Evolutionary conservation across 1,140 invertebrate genomes (phyloP), one percentile per base, ranked within the genome.

Genomic region (Drosophila funebris): DNA sequence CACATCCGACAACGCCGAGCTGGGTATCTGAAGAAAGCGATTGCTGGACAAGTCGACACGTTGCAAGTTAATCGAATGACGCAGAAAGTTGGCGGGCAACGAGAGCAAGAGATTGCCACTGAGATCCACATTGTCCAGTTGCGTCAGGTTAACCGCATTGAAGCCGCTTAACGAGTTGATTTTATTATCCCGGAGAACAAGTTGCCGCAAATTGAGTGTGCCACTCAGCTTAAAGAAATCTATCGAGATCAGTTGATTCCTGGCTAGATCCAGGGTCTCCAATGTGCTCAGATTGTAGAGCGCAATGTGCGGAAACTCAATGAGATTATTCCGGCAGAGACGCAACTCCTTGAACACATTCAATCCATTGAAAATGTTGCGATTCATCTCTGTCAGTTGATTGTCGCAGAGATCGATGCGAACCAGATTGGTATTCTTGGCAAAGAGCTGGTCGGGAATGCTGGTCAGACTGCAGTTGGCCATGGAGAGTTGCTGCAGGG

Each of bases 61-160:
- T 67, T 95, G 94, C 29, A 98, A 81, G 73, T 94, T 93, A 63
- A 94, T 91, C 41, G 95, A 95, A 84, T 96, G 93, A 53, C 94
- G 93, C 75, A 98, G 96, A 89, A 98, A 96, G 80, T 97, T 96
- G 1, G 94, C 94, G 3, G 96, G 95, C 37, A 98, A 91, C n/a
- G 95, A 94, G n/a, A 94, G 93, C 56, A 97, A 84, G 31, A 94
- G 92, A 85, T 97, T 97, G 27, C 94, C 93, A 73, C 95, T 96
- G 24, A 97, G 92, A 91, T 97, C 96, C 27, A 96, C 94, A 0
- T 93, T 94, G 1, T 95, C 91, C 14, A 96, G 91, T 50, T 95
- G 95, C 3, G 95, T 95, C 3, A 97, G 92, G 78, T 96, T 95
- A 0, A 95, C 94, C 1, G 94, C 93, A 62, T 95, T 95, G 76